A percentile compares a stretch with the other conserved stretches of the same genome.
These are phyloP conservation scores for Monoplex corrugatus DNA, from an alignment of 2,888 invertebrate species.

Conservation along the genomic window DNA sequence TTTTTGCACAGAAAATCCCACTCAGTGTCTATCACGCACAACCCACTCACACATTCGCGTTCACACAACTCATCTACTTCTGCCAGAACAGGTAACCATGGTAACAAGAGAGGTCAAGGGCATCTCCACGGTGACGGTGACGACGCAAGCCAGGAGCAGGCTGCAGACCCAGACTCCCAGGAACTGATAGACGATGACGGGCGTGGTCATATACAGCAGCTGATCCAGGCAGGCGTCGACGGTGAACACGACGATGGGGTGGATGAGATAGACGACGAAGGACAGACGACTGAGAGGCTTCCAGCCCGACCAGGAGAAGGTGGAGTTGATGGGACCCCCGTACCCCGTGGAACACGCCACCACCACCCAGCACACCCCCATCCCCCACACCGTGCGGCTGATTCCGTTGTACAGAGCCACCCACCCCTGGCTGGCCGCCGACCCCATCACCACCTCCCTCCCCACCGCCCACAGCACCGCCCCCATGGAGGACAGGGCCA, in stretches of 20 bases:
- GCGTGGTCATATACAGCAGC: background rate
- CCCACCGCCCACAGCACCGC: background rate
- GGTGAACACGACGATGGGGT: background rate
- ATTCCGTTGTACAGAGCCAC: constrained; percentile 2
- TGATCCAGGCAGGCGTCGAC: constrained; percentile 11
- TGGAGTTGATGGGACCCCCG: background rate
- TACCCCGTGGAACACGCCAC: background rate
- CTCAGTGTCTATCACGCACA: too few species aligned
- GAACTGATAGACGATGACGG: background rate
- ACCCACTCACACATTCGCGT: too few species aligned
- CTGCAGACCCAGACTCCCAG: background rate
- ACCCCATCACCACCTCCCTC: background rate
- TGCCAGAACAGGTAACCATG: too few species aligned
- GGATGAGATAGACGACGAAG: constrained; percentile 10
- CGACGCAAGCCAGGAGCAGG: background rate
- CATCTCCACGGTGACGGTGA: background rate
- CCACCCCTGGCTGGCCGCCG: background rate
- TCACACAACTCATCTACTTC: too few species aligned
- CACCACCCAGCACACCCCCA: background rate
- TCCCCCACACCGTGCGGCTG: background rate
- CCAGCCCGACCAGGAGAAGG: constrained; percentile 9
- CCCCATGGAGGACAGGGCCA: background rate
- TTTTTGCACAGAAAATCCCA: too few species aligned
- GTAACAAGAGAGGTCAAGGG: too few species aligned
- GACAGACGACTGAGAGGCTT: constrained; percentile 28